phyloP scores from a whole-genome alignment of 2,113 vertebrate species.

The Pterocles orientalis region DNA sequence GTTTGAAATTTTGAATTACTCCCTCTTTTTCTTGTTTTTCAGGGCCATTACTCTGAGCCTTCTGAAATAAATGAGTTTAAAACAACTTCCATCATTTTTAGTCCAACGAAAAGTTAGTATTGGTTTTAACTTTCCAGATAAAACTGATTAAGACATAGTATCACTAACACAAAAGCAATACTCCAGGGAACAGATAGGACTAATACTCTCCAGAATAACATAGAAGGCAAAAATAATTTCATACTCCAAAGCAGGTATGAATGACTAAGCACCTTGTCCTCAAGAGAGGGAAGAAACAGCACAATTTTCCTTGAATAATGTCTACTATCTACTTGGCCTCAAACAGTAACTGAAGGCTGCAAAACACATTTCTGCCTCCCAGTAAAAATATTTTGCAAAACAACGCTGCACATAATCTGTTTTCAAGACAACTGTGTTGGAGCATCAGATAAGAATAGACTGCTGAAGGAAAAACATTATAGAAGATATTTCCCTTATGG shows the following conservation, averaged over 20 bases:
- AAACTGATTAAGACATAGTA: neutral
- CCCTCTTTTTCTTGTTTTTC: constrained; percentile 96
- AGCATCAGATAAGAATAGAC: neutral
- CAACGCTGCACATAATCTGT: neutral
- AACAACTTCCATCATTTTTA: neutral
- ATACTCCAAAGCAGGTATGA: neutral
- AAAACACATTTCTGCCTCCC: neutral
- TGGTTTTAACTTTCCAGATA: neutral
- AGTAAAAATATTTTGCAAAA: neutral
- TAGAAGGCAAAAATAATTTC: neutral
- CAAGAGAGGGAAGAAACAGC: neutral
- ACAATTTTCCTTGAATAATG: neutral
- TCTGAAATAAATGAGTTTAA: constrained; percentile 76
- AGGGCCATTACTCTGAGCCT: constrained; percentile 93
- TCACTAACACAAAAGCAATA: neutral
- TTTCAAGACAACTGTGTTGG: neutral
- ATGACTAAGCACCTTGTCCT: neutral
- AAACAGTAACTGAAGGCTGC: neutral
- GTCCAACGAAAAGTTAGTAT: neutral
- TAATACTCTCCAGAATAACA: neutral
- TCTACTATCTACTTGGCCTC: neutral
- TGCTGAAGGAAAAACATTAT: neutral
- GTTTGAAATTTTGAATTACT: constrained; percentile 97
- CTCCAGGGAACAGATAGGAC: neutral
- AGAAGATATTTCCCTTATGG: neutral